Conservation (phyloP, 2,113 vertebrate species). For the Lasiurus borealis region DNA sequence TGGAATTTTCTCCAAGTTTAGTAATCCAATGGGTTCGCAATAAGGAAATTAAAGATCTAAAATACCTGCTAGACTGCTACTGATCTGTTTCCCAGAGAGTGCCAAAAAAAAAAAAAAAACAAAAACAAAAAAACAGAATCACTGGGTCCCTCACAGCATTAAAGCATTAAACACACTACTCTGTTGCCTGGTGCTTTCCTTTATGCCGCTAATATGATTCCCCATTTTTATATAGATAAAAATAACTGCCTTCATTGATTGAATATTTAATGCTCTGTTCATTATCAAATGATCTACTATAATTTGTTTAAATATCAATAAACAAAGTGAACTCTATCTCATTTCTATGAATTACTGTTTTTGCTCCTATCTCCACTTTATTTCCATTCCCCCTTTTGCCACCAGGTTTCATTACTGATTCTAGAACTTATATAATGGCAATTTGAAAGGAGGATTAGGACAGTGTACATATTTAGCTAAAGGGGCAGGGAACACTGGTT, state of each 20-base stretch:
- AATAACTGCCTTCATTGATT: slow-evolving; percentile 40
- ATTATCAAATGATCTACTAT: slow-evolving; percentile 30
- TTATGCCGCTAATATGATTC: slow-evolving; percentile 43
- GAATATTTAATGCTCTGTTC: slow-evolving; percentile 51
- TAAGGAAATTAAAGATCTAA: slow-evolving; percentile 68
- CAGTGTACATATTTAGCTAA: not conserved
- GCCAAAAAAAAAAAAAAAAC: not conserved
- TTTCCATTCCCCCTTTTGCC: not conserved
- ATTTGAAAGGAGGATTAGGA: not conserved
- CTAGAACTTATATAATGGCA: not conserved
- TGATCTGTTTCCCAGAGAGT: slow-evolving; percentile 52
- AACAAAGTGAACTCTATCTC: not conserved
- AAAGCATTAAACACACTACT: slow-evolving; percentile 37
- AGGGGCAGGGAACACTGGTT: not conserved
- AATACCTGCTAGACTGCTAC: slow-evolving; percentile 69
- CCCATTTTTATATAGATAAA: slow-evolving; percentile 41
- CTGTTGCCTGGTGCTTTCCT: not conserved
- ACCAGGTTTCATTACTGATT: slow-evolving; percentile 42
- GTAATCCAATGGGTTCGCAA: slow-evolving; percentile 29
- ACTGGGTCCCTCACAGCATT: slow-evolving; percentile 5
- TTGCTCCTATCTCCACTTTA: not conserved
- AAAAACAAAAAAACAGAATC: slow-evolving; percentile 47
- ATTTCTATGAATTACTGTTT: slow-evolving; percentile 43
- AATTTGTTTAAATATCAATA: slow-evolving; percentile 46
- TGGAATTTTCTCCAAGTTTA: slow-evolving; percentile 57